phyloP scores from a whole-genome alignment of 1,140 invertebrate species.

The Stegodyphus mimosarum region DNA sequence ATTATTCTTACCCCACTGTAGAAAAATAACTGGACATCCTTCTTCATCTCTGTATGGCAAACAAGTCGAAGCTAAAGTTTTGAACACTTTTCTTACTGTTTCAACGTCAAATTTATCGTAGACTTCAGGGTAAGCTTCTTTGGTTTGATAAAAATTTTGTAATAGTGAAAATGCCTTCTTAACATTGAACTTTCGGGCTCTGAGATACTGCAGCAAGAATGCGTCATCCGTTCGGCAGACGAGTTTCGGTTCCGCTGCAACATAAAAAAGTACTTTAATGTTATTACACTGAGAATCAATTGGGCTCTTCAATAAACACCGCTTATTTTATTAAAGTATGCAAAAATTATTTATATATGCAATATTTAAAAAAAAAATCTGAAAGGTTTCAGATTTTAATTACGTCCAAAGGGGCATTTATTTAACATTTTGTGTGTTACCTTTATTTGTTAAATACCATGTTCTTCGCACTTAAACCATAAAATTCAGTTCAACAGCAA shows the following conservation, averaged over 20 bases:
- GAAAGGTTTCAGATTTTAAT: too few relatives aligned
- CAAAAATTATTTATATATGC: too few relatives aligned
- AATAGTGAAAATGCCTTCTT: constrained; percentile 81
- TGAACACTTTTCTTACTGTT: not conserved
- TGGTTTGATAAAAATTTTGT: constrained; percentile 81
- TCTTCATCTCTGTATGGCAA: constrained; percentile 79
- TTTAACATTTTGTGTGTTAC: too few relatives aligned
- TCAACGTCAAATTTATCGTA: constrained; percentile 32
- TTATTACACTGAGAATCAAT: too few relatives aligned
- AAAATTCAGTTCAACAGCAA: too few relatives aligned
- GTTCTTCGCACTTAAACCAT: too few relatives aligned
- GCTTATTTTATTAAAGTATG: too few relatives aligned
- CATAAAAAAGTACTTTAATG: not conserved
- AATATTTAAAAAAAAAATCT: too few relatives aligned
- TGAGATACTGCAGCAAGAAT: constrained; percentile 83
- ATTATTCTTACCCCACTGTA: constrained; percentile 65
- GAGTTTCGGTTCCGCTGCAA: constrained; percentile 18
- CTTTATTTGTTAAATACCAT: too few relatives aligned
- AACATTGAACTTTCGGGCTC: constrained; percentile 83
- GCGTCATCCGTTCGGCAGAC: constrained; percentile 74
- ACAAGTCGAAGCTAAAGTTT: constrained; percentile 78
- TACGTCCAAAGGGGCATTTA: too few relatives aligned
- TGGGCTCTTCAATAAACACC: too few relatives aligned
- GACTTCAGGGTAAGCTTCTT: constrained; percentile 74
- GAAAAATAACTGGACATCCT: constrained; percentile 81